Evolutionary conservation across 2,888 invertebrate species (phyloP).

Genomic region (Blastobasis lacticolella): DNA sequence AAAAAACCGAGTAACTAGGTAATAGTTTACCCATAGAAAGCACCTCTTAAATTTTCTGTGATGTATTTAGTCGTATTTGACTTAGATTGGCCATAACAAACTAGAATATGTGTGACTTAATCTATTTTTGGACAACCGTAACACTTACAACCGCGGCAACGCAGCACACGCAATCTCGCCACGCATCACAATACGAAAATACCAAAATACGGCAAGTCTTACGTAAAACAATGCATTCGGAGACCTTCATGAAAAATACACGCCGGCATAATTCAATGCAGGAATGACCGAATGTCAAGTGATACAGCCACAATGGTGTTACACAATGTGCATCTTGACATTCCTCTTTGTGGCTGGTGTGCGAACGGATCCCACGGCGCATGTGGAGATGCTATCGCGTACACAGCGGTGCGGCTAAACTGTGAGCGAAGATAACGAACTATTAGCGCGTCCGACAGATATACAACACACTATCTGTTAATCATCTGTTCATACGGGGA

Average conservation of each 20-base stretch:
- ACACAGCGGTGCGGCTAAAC: constrained; percentile 35
- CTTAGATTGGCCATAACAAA: too few relatives aligned
- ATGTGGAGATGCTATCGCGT: constrained; percentile 34
- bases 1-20: too few relatives aligned
- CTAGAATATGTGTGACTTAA: too few relatives aligned
- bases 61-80: too few relatives aligned
- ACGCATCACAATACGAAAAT: not conserved
- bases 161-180: constrained; percentile 1
- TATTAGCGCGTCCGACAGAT: constrained; percentile 31
- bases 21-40: too few relatives aligned
- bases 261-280: constrained; percentile 41
- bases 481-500: not conserved
- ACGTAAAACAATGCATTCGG: constrained; percentile 30
- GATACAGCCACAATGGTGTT: constrained; percentile 32
- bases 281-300: constrained; percentile 54
- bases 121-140: too few relatives aligned
- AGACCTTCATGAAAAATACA: constrained; percentile 29
- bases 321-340: constrained; percentile 68
- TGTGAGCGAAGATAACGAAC: constrained; percentile 33
- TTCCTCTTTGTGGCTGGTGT: constrained; percentile 61
- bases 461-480: constrained; percentile 6
- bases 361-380: constrained; percentile 56
- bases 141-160: not conserved
- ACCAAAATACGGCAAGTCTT: constrained; percentile 3
- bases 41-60: too few relatives aligned